These are phyloP conservation scores for Dryas iulia DNA, from an alignment of 1,140 invertebrate species.

Conservation along the genomic window DNA sequence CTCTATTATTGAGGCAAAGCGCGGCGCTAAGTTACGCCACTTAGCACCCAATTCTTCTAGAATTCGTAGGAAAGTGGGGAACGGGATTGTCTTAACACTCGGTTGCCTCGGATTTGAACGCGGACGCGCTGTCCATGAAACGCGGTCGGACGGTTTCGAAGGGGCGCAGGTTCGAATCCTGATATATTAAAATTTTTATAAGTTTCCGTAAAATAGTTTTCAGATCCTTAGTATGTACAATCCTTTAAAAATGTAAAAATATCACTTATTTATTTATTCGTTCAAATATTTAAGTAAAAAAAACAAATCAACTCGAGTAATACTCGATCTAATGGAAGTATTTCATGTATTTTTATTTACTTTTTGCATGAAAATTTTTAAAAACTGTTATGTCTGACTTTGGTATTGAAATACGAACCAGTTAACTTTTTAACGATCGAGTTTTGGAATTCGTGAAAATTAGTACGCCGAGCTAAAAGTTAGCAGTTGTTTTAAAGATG, in stretches of 20 bases:
- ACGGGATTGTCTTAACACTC: neutral
- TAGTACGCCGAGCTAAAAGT: constrained; percentile 13
- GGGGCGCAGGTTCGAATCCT: too few species aligned
- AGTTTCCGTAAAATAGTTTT: too few species aligned
- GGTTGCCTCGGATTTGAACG: neutral
- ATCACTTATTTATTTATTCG: too few species aligned
- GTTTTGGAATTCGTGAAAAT: constrained; percentile 13
- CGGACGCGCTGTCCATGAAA: too few species aligned
- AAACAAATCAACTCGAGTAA: neutral
- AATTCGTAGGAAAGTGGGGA: neutral
- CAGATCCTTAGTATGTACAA: too few species aligned
- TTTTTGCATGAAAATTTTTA: neutral
- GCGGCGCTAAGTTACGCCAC: too few species aligned
- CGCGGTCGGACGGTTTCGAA: too few species aligned
- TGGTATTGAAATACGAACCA: neutral
- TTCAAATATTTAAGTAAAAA: too few species aligned
- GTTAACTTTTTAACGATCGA: neutral
- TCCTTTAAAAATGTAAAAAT: too few species aligned
- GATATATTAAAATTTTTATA: too few species aligned
- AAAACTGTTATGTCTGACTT: neutral
- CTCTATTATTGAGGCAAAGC: too few species aligned
- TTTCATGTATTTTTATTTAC: neutral
- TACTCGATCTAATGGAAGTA: neutral
- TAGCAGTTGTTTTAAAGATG: constrained; percentile 36
- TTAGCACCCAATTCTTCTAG: too few species aligned